Evolutionary conservation across 2,797 vertebrate genomes (phyloP).

Genomic region (Danio choprae): DNA sequence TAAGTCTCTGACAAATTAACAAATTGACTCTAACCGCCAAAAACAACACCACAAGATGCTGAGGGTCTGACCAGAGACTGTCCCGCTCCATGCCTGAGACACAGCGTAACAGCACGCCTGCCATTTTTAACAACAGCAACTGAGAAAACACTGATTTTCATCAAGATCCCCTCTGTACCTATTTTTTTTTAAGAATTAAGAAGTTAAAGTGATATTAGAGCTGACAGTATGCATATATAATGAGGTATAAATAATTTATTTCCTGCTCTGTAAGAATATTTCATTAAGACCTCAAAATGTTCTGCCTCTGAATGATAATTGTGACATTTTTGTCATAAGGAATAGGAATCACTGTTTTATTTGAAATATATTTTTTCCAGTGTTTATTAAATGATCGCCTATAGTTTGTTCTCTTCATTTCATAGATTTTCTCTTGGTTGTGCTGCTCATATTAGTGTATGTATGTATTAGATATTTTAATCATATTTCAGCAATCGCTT

Average conservation of each 20-base stretch:
- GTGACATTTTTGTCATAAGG: no score
- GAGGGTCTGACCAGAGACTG: background rate
- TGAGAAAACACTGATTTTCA: constrained; percentile 13
- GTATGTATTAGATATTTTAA: no score
- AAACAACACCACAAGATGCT: constrained; percentile 25
- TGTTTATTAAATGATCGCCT: no score
- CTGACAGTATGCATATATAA: background rate
- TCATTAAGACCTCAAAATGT: background rate
- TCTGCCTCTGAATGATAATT: background rate
- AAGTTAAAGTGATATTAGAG: background rate
- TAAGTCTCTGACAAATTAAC: constrained; percentile 18
- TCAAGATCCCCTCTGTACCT: background rate
- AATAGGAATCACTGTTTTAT: no score
- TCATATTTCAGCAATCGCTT: no score
- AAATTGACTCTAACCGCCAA: constrained; percentile 15
- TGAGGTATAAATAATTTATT: background rate
- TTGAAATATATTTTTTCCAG: no score
- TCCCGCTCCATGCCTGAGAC: constrained; percentile 3
- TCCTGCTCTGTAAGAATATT: background rate
- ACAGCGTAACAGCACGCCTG: constrained; percentile 5
- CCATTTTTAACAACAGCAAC: constrained; percentile 29
- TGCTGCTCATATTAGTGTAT: no score
- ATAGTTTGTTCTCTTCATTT: no score
- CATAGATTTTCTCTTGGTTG: no score
- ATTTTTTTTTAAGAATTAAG: background rate